phyloP scores from a whole-genome alignment of 2,888 invertebrate genomes.

The Nasonovia ribisnigri region DNA sequence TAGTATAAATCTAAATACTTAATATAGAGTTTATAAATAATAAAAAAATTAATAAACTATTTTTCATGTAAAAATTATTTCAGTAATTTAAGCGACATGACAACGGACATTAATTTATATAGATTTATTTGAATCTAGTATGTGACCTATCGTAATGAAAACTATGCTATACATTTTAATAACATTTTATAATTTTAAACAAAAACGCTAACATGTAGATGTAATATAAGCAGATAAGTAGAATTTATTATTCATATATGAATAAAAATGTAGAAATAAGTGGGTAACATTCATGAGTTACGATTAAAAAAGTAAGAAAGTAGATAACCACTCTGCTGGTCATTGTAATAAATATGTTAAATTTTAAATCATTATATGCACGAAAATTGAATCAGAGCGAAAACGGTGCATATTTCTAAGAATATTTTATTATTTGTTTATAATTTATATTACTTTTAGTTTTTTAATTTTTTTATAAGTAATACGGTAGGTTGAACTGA shows the following conservation, averaged over 20 bases:
- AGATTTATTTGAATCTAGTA: background rate
- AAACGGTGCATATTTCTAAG: too few relatives aligned
- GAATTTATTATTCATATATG: background rate
- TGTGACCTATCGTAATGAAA: background rate
- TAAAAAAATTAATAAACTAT: background rate
- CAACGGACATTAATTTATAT: background rate
- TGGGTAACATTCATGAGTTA: background rate
- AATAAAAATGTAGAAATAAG: background rate
- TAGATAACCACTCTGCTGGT: background rate
- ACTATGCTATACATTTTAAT: background rate
- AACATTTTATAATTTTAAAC: background rate
- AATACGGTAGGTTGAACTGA: too few relatives aligned
- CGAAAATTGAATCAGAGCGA: background rate
- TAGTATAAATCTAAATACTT: background rate
- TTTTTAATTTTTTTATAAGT: too few relatives aligned
- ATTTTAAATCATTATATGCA: background rate
- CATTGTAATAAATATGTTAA: background rate
- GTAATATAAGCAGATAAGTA: background rate
- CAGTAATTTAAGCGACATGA: background rate
- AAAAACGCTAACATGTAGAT: background rate
- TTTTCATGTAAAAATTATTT: background rate
- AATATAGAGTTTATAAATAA: background rate
- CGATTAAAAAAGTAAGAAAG: background rate
- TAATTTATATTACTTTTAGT: too few relatives aligned
- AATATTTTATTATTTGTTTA: too few relatives aligned